A percentile compares a stretch with the other conserved stretches of the same genome.
Evolutionary conservation across 2,113 vertebrate genomes (phyloP).

Genomic region (Acinonyx jubatus): DNA sequence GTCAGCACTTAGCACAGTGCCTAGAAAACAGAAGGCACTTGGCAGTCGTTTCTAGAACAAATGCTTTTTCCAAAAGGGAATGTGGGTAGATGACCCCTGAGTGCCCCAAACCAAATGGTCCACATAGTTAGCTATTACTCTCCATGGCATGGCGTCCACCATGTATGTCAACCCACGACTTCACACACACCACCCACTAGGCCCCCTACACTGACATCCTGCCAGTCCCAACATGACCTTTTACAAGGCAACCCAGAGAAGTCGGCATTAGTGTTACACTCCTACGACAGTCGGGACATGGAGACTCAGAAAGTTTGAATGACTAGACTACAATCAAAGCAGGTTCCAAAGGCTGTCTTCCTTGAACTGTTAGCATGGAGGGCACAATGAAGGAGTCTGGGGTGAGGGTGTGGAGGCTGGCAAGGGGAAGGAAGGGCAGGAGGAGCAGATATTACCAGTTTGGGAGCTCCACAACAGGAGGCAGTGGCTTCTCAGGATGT

Average conservation of each 20-base stretch:
- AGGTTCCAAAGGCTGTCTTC: not conserved
- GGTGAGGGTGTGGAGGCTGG: not conserved
- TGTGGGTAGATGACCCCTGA: not conserved
- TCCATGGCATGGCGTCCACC: not conserved
- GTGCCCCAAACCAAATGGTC: not conserved
- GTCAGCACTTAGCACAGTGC: not conserved
- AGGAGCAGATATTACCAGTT: no score
- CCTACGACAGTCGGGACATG: not conserved
- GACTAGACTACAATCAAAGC: not conserved
- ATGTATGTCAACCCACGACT: fast-evolving
- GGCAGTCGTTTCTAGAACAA: not conserved
- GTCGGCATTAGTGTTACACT: fast-evolving
- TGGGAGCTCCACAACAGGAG: not conserved
- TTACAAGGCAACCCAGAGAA: not conserved
- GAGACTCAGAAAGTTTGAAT: not conserved
- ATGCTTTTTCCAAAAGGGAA: not conserved
- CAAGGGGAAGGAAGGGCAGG: not conserved
- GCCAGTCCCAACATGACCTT: not conserved
- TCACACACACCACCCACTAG: not conserved
- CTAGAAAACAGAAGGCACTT: not conserved
- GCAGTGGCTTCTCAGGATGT: fast-evolving
- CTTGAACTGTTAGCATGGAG: not conserved
- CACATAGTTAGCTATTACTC: not conserved
- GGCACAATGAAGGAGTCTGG: not conserved
- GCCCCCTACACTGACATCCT: not conserved